Percentiles rank a stretch among this genome's conserved stretches.
Evolutionary conservation across 2,888 invertebrate genomes (phyloP).

Genomic region (Watsonalla binaria): DNA sequence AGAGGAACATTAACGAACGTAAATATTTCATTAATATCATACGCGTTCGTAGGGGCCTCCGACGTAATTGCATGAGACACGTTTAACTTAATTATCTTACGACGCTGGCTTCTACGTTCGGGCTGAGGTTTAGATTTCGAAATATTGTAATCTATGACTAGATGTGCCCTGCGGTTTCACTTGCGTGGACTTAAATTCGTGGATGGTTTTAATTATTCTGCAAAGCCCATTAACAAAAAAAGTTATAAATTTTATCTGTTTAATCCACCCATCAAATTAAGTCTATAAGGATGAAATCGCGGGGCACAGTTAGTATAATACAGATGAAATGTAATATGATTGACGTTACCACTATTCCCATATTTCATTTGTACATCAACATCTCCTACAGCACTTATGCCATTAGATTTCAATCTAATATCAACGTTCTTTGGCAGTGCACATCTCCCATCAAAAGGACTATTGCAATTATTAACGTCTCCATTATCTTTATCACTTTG

Average conservation of each 20-base stretch:
- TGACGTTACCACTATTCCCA: conserved; percentile 40
- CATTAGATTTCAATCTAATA: conserved; percentile 42
- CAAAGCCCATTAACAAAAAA: too few species aligned
- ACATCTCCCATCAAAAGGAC: conserved; percentile 27
- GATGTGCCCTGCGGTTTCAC: too few species aligned
- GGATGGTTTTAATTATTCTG: too few species aligned
- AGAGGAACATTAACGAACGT: neutral
- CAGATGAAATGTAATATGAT: neutral
- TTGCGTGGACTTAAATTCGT: too few species aligned
- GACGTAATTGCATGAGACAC: neutral
- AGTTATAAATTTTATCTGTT: too few species aligned
- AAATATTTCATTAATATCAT: neutral
- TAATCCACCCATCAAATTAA: too few species aligned
- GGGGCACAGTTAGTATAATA: too few species aligned
- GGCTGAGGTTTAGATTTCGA: too few species aligned
- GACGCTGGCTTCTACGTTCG: too few species aligned
- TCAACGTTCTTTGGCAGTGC: conserved; percentile 36
- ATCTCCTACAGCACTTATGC: conserved; percentile 53
- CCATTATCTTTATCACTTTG: conserved; percentile 7
- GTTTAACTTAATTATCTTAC: neutral
- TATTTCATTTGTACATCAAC: conserved; percentile 42
- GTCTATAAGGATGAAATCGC: too few species aligned
- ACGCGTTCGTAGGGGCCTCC: neutral
- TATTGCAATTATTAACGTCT: conserved; percentile 8
- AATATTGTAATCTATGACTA: too few species aligned